phyloP scores from a whole-genome alignment of 2,888 invertebrate genomes.

The Synanthedon formicaeformis region DNA sequence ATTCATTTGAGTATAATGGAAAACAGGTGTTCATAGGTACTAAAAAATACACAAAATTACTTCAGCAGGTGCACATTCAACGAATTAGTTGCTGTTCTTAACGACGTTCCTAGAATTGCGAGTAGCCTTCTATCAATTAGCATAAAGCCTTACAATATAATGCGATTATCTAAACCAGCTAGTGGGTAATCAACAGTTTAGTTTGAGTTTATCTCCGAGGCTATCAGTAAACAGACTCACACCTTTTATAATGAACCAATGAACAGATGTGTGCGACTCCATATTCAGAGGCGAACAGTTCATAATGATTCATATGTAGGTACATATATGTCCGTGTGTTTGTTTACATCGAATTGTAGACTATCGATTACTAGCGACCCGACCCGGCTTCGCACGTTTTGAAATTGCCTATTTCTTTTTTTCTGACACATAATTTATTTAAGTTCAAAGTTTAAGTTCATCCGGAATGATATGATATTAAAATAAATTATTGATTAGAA shows the following conservation, averaged over 20 bases:
- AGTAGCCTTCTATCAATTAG: not conserved
- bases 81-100: too few relatives aligned
- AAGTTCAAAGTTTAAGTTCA: too few relatives aligned
- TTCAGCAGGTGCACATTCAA: too few relatives aligned
- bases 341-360: not conserved
- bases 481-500: too few relatives aligned
- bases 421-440: too few relatives aligned
- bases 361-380: too few relatives aligned
- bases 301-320: not conserved
- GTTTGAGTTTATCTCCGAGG: slow-evolving; percentile 12
- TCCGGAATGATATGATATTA: too few relatives aligned
- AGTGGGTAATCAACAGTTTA: not conserved
- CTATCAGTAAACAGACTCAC: slow-evolving; percentile 24
- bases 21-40: too few relatives aligned
- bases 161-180: not conserved
- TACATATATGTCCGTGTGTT: not conserved
- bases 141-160: not conserved
- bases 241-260: slow-evolving; percentile 30
- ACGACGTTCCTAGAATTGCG: not conserved
- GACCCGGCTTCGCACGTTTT: too few relatives aligned
- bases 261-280: slow-evolving; percentile 24
- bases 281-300: slow-evolving; percentile 18
- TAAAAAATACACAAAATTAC: too few relatives aligned
- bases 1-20: too few relatives aligned
- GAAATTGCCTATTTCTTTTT: too few relatives aligned